These are phyloP conservation scores for Sprattus sprattus DNA, from an alignment of 2,113 vertebrate genomes.

Conservation along the genomic window DNA sequence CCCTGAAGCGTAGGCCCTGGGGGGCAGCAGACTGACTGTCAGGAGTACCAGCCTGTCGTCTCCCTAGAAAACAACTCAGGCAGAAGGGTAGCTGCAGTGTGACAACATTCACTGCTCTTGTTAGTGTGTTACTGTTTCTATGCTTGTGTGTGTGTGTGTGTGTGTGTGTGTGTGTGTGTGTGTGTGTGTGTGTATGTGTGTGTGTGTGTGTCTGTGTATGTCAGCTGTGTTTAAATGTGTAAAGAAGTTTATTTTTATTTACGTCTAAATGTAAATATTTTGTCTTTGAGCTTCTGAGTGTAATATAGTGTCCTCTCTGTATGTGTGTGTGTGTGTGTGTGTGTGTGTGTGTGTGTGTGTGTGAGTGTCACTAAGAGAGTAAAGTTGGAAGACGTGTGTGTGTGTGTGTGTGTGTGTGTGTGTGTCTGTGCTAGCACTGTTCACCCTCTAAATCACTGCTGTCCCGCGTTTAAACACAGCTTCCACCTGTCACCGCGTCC, in stretches of 20 bases:
- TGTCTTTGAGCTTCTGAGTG: neutral
- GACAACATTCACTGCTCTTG: constrained; percentile 43
- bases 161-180: constrained; percentile 3
- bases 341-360: neutral
- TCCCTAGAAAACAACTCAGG: constrained; percentile 57
- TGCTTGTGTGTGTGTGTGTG: neutral
- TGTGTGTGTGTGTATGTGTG: constrained; percentile 9
- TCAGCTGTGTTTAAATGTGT: constrained; percentile 59
- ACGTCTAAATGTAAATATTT: neutral
- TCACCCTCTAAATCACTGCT: constrained; percentile 92
- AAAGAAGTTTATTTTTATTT: neutral
- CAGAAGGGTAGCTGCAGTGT: constrained; percentile 35
- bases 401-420: constrained; percentile 61
- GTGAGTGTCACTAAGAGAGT: neutral
- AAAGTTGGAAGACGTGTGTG: constrained; percentile 13
- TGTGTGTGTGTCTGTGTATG: neutral
- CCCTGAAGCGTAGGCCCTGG: constrained; percentile 44
- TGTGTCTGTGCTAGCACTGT: constrained; percentile 34
- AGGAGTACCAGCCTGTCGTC: constrained; percentile 46
- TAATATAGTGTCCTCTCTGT: neutral
- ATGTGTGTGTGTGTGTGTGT: neutral
- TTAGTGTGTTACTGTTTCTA: constrained; percentile 5
- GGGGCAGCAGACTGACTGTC: constrained; percentile 58
- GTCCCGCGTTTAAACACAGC: constrained; percentile 89
- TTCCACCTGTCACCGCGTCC: constrained; percentile 88